Evolutionary conservation across 2,797 vertebrate species (phyloP), one percentile per base, ranked within the genome.

Genomic region (Meriones psammophilus): DNA sequence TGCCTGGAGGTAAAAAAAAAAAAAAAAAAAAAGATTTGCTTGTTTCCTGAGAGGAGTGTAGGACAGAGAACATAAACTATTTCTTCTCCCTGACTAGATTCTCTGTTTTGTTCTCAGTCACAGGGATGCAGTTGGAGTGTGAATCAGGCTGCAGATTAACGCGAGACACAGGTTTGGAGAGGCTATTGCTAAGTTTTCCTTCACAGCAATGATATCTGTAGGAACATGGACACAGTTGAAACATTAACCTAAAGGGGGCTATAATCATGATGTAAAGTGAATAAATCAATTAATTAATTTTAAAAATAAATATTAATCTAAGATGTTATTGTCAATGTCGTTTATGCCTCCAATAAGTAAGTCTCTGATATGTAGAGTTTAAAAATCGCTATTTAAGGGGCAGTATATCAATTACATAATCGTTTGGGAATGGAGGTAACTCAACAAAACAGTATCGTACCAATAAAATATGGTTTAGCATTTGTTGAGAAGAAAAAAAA

Each of bases 401-500:
- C 54, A 89, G 28, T 20, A 87, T 50, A 62, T 13, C 64, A 94
- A 89, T 81, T 88, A 74, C 30, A 39, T 85, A 91, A 74, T 87
- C 62, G 33, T 84, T 85, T 84, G 84, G 20, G 42, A 36, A 87
- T 54, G 64, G 28, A 96, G 88, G 64, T 13, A 54, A 20, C 86
- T 92, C 69, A 89, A 90, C 71, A 97, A 87, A 94, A 71, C 33
- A 95, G 60, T 83, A 81, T 0, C n/a, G 5, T 76, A 85, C 13
- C 77, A 9, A 88, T 85, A 30, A 97, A 96, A 89, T 91, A 77
- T 5, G 76, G 39, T 36, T 95, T 73, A 95, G 18, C 8, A 83
- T 91, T 89, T 92, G 26, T 90, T 88, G 60, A 81, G 56, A 93
- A 95, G 39, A 22, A 94, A 62, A 71, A 94, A 96, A 42, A 84